Percentiles rank a stretch among this genome's conserved stretches.
These are phyloP conservation scores for Sepiola atlantica DNA, from an alignment of 2,888 invertebrate species.

Conservation along the genomic window DNA sequence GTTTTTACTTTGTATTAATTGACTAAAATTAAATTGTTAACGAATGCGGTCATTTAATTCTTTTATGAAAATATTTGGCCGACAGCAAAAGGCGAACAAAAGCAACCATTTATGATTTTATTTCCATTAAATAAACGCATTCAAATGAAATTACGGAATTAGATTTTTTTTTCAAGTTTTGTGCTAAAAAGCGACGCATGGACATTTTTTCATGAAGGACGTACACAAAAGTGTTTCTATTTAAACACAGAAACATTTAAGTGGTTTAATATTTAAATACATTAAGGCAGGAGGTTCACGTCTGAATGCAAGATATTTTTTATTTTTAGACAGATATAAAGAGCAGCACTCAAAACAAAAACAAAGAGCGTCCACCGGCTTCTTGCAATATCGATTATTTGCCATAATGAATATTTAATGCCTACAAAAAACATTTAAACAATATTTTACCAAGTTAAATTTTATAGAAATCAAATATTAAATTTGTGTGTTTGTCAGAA, in stretches of 20 bases:
- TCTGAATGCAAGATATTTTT: neutral
- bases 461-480: too few relatives aligned
- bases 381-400: too few relatives aligned
- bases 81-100: neutral
- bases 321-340: neutral
- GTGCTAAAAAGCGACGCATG: neutral
- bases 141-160: neutral
- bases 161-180: neutral
- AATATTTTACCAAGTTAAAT: too few relatives aligned
- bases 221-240: neutral
- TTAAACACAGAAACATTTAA: neutral
- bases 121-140: neutral
- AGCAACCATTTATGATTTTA: neutral
- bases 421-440: too few relatives aligned
- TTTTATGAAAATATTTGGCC: neutral
- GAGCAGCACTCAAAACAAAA: neutral
- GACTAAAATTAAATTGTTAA: neutral
- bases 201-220: neutral
- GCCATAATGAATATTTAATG: too few relatives aligned
- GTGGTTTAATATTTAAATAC: neutral
- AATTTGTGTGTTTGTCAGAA: too few relatives aligned
- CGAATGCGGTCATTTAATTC: neutral
- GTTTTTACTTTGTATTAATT: too few relatives aligned
- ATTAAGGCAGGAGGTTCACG: neutral
- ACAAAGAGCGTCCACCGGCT: neutral